A percentile compares a stretch with the other conserved stretches of the same genome.
Conservation (phyloP, 2,113 vertebrate genomes). For the Sylvilagus bachmani region DNA sequence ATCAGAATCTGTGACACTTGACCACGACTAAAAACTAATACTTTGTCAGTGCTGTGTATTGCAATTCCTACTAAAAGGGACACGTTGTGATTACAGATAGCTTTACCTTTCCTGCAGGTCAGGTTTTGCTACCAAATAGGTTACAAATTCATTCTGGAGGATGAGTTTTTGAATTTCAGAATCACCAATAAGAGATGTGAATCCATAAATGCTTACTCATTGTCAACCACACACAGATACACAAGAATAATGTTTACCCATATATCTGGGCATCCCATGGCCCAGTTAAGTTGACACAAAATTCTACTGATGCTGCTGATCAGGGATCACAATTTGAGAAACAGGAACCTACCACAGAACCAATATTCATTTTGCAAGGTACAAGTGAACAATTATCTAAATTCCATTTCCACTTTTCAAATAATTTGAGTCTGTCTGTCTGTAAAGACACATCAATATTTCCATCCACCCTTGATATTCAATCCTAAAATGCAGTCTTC, state of each 20-base stretch:
- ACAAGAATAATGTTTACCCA: background rate
- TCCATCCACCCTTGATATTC: background rate
- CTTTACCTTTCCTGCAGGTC: constrained; percentile 67
- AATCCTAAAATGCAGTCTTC: background rate
- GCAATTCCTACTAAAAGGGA: background rate
- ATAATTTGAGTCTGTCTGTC: constrained; percentile 5
- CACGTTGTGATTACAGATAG: constrained; percentile 56
- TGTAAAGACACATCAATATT: background rate
- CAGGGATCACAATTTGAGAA: background rate
- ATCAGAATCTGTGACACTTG: background rate
- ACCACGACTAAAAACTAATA: background rate
- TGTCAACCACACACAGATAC: background rate
- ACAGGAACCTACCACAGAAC: background rate
- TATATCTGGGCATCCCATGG: background rate
- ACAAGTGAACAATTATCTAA: background rate
- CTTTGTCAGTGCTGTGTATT: background rate
- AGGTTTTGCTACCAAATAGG: constrained; percentile 38
- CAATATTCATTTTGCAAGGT: constrained; percentile 24
- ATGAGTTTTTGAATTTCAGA: constrained; percentile 55
- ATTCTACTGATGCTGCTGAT: background rate
- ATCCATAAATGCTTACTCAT: constrained; percentile 42
- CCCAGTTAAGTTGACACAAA: background rate
- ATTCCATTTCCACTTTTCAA: background rate
- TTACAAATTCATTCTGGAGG: constrained; percentile 47
- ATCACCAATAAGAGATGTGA: background rate